Percentiles rank a stretch among this genome's conserved stretches.
Evolutionary conservation across 2,888 invertebrate species (phyloP).

Genomic region (Frankliniella intonsa): DNA sequence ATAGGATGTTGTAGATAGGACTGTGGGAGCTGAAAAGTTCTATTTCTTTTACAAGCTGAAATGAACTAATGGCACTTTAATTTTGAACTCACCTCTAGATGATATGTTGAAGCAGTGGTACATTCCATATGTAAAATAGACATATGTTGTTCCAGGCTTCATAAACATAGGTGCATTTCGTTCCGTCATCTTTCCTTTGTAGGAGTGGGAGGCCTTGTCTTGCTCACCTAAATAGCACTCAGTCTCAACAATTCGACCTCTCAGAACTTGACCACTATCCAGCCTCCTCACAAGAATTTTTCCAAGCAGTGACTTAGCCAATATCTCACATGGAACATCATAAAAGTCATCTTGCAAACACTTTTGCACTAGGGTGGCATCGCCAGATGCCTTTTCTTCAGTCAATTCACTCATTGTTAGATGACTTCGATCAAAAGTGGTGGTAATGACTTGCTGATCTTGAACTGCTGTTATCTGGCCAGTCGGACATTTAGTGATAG

Average conservation of each 20-base stretch:
- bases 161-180: slow-evolving; percentile 67
- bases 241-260: slow-evolving; percentile 66
- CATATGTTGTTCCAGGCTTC: slow-evolving; percentile 64
- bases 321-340: slow-evolving; percentile 47
- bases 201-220: slow-evolving; percentile 64
- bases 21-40: neutral
- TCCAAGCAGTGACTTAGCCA: slow-evolving; percentile 59
- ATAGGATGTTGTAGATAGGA: slow-evolving; percentile 2
- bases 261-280: slow-evolving; percentile 51
- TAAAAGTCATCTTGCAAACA: slow-evolving; percentile 44
- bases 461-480: too few relatives aligned
- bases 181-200: slow-evolving; percentile 54
- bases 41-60: neutral
- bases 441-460: too few relatives aligned
- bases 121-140: slow-evolving; percentile 70
- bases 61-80: neutral
- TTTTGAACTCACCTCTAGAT: slow-evolving; percentile 51
- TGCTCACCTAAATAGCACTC: slow-evolving; percentile 64
- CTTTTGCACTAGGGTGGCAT: neutral
- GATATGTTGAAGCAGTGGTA: slow-evolving; percentile 71
- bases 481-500: too few relatives aligned
- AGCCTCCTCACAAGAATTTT: slow-evolving; percentile 56
- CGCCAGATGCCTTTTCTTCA: too few relatives aligned
- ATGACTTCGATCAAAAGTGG: too few relatives aligned
- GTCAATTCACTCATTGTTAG: too few relatives aligned